Percentiles rank a stretch among this genome's conserved stretches.
Evolutionary conservation across 2,888 invertebrate species (phyloP).

Genomic region (Holacanthella duospinosa): DNA sequence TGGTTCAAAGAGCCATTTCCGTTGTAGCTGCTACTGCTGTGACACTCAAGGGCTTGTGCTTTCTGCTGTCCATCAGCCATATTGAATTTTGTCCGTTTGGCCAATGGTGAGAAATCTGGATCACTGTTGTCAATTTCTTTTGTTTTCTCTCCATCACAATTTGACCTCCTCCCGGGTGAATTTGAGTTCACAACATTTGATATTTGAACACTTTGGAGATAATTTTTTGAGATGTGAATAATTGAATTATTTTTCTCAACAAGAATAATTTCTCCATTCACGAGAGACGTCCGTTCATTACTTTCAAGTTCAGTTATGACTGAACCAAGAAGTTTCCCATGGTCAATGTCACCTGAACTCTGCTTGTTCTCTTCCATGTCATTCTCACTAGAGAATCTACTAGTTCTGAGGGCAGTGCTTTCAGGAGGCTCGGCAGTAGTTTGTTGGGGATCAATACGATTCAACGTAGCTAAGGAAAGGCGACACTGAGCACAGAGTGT

Average conservation of each 20-base stretch:
- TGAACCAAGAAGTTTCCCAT: not conserved
- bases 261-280: not conserved
- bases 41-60: no score
- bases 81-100: conserved; percentile 6
- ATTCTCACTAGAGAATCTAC: not conserved
- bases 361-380: not conserved
- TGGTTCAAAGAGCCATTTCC: conserved; percentile 8
- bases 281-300: conserved; percentile 7
- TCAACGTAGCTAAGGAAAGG: conserved; percentile 14
- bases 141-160: not conserved
- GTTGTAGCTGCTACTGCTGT: not conserved
- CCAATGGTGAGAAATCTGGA: not conserved
- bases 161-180: not conserved
- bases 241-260: not conserved
- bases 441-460: not conserved
- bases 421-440: not conserved
- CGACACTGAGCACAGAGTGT: conserved; percentile 31
- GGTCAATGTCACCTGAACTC: not conserved
- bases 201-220: conserved; percentile 12
- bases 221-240: not conserved
- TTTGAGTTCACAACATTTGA: conserved; percentile 6
- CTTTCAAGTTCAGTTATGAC: not conserved
- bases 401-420: not conserved
- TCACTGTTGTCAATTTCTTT: not conserved
- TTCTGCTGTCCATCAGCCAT: no score